Base-by-base conservation (phyloP, 2,113 vertebrate species). In the Anoura caudifer region DNA sequence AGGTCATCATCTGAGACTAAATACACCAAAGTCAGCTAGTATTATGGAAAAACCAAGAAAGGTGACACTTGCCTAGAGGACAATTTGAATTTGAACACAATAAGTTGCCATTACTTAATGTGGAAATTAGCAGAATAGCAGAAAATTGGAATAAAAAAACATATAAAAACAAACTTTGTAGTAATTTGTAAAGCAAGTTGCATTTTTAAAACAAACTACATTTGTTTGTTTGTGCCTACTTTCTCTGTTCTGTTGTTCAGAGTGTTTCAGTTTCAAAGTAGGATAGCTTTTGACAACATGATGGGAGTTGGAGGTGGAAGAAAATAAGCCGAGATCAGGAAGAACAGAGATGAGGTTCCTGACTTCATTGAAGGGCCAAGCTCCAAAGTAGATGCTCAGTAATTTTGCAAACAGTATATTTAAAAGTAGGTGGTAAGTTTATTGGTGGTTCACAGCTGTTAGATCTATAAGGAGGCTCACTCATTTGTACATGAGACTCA, bases 1-100 rank as follows among this genome's bases (percentile, higher is more conserved):
- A 91, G 36, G 75, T 94, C 26, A 17, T 59, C 9, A 8, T 86
- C 26, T 83, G 28, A 91, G 75, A 83, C 43, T 90, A 41, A 79
- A 91, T n/a, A 95, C 19, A 73, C 67, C 72, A 86, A 10, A 3
- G 47, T 79, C 69, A 87, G 41, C 41, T 83, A 54, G 76, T 54
- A 4, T 36, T 31, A 12, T 1, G 7, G 36, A 94, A 87, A 43
- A 26, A 63, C 3, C 1, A 56, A 43, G 16, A 54, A 41, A 45
- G 94, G 43, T 47, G 82, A 43, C 61, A 67, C 54, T 41, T 2
- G n/a, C 38, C 24, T 93, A 75, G 73, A 86, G 22, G 41, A 4
- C 11, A 33, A 10, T 16, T 22, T 14, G 45, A 38, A 50, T 87
- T 8, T 38, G 36, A 73, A 75, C 12, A 77, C 47, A 79, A 11